Percentiles rank a stretch among this genome's conserved stretches.
Conservation (phyloP, 2,888 invertebrate genomes). For the Standfussiana lucernea region DNA sequence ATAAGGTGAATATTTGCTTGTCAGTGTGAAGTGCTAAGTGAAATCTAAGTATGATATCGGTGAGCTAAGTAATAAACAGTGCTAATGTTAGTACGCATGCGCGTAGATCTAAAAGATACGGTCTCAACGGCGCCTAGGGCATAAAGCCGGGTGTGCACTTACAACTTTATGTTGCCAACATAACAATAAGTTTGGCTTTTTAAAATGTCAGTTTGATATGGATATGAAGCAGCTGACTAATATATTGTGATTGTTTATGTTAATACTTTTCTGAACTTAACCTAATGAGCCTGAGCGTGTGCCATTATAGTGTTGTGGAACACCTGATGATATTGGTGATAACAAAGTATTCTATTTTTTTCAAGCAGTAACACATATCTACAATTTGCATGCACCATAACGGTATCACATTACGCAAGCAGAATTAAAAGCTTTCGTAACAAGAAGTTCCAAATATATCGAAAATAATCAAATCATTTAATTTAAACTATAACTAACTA, state of each 20-base stretch:
- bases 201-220: conserved; percentile 38
- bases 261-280: conserved; percentile 24
- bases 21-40: conserved; percentile 61
- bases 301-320: neutral
- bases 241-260: conserved; percentile 28
- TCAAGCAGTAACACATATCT: neutral
- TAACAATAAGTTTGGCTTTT: conserved; percentile 50
- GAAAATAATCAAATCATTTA: neutral
- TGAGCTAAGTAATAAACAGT: conserved; percentile 80
- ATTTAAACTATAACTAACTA: neutral
- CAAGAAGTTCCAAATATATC: too few relatives aligned
- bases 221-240: conserved; percentile 52
- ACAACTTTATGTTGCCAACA: conserved; percentile 49
- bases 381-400: neutral
- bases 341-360: neutral
- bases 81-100: conserved; percentile 78
- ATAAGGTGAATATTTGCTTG: conserved; percentile 56
- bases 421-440: neutral
- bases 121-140: conserved; percentile 72
- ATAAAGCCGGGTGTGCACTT: conserved; percentile 66
- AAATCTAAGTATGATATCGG: conserved; percentile 76
- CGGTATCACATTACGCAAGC: neutral
- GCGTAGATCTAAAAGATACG: conserved; percentile 81
- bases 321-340: conserved; percentile 4
- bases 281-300: conserved; percentile 6